Percentiles rank a stretch among this genome's conserved stretches.
phyloP scores from a whole-genome alignment of 2,113 vertebrate genomes.

The Vulpes vulpes region DNA sequence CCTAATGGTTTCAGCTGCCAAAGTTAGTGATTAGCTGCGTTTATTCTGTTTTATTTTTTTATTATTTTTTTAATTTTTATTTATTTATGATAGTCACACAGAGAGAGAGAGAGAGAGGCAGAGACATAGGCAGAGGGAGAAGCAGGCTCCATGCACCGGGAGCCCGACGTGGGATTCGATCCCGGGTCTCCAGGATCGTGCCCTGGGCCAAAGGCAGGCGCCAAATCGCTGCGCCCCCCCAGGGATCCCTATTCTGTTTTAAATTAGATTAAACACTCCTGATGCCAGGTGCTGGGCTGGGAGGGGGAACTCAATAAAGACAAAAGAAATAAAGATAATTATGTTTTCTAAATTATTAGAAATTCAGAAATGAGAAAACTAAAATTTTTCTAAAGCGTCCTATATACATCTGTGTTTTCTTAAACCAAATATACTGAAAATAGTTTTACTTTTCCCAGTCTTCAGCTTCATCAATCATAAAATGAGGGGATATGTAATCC shows the following conservation, averaged over 20 bases:
- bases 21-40: conserved; percentile 69
- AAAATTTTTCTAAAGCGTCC: neutral
- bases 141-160: no score
- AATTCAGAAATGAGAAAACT: conserved; percentile 32
- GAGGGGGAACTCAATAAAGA: neutral
- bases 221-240: no score
- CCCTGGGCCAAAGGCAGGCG: no score
- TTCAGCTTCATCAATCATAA: neutral
- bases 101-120: no score
- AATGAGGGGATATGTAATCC: neutral
- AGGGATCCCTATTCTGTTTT: conserved; percentile 72
- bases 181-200: no score
- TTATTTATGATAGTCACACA: no score
- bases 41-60: conserved; percentile 70
- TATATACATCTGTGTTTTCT: neutral
- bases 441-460: neutral
- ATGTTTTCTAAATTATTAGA: conserved; percentile 44
- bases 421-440: neutral
- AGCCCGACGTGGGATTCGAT: no score
- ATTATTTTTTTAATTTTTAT: no score
- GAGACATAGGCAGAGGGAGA: no score
- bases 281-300: conserved; percentile 54
- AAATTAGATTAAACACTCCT: conserved; percentile 60
- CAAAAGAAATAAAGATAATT: conserved; percentile 6
- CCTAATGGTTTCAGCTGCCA: neutral